Evolutionary conservation across 37 sponge, comb jelly and placozoan genomes (phyloP).

Genomic region (Tethya wilhelma): DNA sequence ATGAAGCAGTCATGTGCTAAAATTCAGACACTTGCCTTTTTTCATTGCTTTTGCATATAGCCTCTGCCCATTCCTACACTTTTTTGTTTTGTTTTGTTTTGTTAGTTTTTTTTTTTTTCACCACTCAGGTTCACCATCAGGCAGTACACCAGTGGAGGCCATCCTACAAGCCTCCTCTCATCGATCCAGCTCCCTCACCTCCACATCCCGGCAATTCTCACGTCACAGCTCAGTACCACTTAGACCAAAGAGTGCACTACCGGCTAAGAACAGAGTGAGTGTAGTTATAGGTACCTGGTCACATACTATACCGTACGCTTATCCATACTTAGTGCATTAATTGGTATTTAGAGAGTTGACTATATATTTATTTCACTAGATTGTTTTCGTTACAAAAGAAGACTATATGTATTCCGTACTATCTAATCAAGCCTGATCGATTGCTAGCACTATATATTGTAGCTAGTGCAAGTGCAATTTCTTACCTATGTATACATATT

Average conservation of each 20-base stretch:
- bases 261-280: conserved; percentile 27
- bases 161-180: conserved; percentile 22
- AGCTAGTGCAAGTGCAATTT: background rate
- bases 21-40: no score
- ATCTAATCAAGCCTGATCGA: no score
- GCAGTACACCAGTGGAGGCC: conserved; percentile 73
- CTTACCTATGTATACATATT: background rate
- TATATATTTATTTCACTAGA: no score
- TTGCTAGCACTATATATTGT: no score
- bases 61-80: no score
- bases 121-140: conserved; percentile 59
- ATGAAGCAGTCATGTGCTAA: background rate
- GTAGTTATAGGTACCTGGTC: background rate
- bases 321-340: no score
- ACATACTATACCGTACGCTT: background rate
- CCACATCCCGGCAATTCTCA: background rate
- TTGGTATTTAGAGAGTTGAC: no score
- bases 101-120: background rate
- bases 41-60: no score
- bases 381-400: no score
- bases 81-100: no score
- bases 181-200: background rate
- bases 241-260: conserved; percentile 9
- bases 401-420: no score
- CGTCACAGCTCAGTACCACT: background rate